Base-by-base conservation (phyloP, 2,888 invertebrate genomes). In the Pollenia amentaria region DNA sequence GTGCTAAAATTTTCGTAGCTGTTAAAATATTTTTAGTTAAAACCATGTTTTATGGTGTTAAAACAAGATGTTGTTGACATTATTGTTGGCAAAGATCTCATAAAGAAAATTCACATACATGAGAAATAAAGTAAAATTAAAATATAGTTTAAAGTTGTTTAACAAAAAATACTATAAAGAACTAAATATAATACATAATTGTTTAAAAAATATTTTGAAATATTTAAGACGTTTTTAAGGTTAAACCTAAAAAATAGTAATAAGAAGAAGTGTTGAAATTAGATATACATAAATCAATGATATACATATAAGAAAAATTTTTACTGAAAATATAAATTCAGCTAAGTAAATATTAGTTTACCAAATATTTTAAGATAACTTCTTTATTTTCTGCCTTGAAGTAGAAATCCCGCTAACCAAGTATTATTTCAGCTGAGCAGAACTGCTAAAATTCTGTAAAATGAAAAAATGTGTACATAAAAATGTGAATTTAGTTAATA, bases 31-130 rank as follows among this genome's bases (percentile, higher is more conserved):
- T 67, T 60, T 82, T 51, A 60, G 73, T 51, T 57, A 75, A 81
- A 75, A 65, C 55, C 73, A 84, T 87, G 87, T 87, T 87, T 87
- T 87, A 87, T 87, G 86, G 86, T 80, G 86, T 87, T 87, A 87
- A 87, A 67, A 87, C 86, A 87, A 76, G 77, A 81, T 84, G 81
- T 78, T 87, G 84, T 78, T 87, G 87, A 84, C 87, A 87, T 87
- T 84, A 84, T 75, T 69, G 81, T 81, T 42, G 48, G 38, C 12
- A 16, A 60, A 75, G 48, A 51, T 14, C 21, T 60, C 51, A 60
- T 60, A 51, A 75, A 46, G 72, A 53, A 65, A 72, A 18, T 29
- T 57, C 55, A 60, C 67, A 60, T 57, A 48, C 38, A 77, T 29
- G 6, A 29, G 55, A 65, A 38, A n/a, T 7, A 40, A 75, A 75